A percentile compares a stretch with the other conserved stretches of the same genome.
phyloP scores from a whole-genome alignment of 1,140 invertebrate genomes.

The Cydia fagiglandana region DNA sequence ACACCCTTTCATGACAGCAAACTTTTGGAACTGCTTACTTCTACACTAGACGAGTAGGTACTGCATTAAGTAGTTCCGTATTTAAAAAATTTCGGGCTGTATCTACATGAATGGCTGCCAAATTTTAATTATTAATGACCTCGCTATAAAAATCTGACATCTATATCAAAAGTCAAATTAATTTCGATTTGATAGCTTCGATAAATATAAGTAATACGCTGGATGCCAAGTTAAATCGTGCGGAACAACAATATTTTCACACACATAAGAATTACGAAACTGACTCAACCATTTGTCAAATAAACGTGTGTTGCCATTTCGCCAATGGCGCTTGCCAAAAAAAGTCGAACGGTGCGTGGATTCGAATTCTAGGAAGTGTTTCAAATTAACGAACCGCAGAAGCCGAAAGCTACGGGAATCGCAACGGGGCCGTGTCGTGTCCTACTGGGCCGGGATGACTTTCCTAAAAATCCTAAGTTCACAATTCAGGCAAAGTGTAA shows the following conservation, averaged over 20 bases:
- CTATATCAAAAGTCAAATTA: too few relatives aligned
- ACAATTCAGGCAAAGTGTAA: not conserved
- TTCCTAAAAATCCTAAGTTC: not conserved
- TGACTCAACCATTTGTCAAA: not conserved
- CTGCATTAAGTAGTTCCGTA: too few relatives aligned
- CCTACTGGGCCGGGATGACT: not conserved
- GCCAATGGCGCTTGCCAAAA: slow-evolving; percentile 22
- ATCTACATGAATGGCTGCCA: too few relatives aligned
- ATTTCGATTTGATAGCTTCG: too few relatives aligned
- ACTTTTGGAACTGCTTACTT: too few relatives aligned
- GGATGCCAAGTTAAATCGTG: too few relatives aligned
- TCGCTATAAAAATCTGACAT: too few relatives aligned
- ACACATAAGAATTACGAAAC: not conserved
- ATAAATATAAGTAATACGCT: too few relatives aligned
- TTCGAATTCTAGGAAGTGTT: slow-evolving; percentile 20
- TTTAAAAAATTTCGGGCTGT: too few relatives aligned
- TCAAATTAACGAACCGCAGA: slow-evolving; percentile 20
- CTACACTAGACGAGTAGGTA: too few relatives aligned
- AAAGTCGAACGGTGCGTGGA: slow-evolving; percentile 9
- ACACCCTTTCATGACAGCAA: too few relatives aligned
- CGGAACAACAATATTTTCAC: not conserved
- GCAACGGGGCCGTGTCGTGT: slow-evolving; percentile 19
- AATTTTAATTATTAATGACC: too few relatives aligned
- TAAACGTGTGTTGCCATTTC: not conserved
- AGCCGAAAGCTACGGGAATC: slow-evolving; percentile 21